Evolutionary conservation across 1,140 invertebrate species (phyloP), one percentile per base, ranked within the genome.

Genomic region (Pomacea maculata): DNA sequence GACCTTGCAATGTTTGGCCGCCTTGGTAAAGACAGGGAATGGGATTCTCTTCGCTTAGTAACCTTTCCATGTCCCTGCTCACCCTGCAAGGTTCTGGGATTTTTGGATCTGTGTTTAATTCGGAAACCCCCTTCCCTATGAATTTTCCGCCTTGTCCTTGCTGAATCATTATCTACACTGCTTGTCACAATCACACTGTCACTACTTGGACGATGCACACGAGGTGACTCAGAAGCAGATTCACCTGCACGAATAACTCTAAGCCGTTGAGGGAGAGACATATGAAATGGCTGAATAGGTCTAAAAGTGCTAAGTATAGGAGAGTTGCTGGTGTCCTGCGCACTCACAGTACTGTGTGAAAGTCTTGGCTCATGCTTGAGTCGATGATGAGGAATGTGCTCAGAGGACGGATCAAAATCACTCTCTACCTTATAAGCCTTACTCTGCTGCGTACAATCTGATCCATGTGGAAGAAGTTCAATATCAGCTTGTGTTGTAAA

Each of bases 311-410:
- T 57, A 12, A 78, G 67, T 54, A 78, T 68, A n/a, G 77, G 77
- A 15, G 78, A 67, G 64, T 74, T 83, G 29, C 81, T 82, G n/a
- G 75, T 78, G 67, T 90, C 90, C 54, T 90, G 73, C 61, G 89
- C 88, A 85, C 91, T 91, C 84, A 88, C 86, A 54, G 90, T 88
- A 25, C 88, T 71, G 29, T 86, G 70, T 19, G 88, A 85, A 67
- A 84, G 84, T 72, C 83, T 85, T 15, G 86, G 79, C 71, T 85
- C 78, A 29, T 81, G 80, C 17, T 81, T 81, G 61, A 82, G 64
- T 15, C 79, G 52, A 7, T 78, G 68, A 14, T 76, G 64, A 55
- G 81, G 81, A 73, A 82, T 80, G 73, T 83, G 80, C 34, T 84
- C 84, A 17, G 83, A 86, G 71, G 86, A 87, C 61, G 87, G 73